These are phyloP conservation scores for Drosophila meridiana DNA, from an alignment of 2,888 invertebrate species.

Conservation along the genomic window DNA sequence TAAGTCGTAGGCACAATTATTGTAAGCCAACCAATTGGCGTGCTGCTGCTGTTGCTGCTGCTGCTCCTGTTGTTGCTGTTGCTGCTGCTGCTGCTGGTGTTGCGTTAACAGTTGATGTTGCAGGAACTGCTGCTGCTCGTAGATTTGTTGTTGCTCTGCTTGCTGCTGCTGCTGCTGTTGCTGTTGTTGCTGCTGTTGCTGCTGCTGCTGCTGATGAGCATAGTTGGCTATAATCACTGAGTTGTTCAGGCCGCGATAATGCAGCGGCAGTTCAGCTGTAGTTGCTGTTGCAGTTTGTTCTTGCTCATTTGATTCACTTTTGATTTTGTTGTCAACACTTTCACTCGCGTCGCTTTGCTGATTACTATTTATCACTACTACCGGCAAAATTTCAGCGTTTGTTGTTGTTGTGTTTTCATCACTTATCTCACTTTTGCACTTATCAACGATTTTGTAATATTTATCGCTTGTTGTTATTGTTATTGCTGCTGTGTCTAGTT, in stretches of 20 bases:
- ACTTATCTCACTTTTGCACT: slow-evolving; percentile 69
- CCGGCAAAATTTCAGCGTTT: slow-evolving; percentile 57
- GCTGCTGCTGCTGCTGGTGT: slow-evolving; percentile 66
- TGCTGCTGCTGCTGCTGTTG: slow-evolving; percentile 57
- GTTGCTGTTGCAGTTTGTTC: slow-evolving; percentile 42
- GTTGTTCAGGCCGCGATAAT: slow-evolving; percentile 84
- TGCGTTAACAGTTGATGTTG: slow-evolving; percentile 68
- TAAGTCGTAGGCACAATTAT: slow-evolving; percentile 60
- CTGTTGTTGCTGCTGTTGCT: slow-evolving; percentile 63
- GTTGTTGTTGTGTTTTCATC: slow-evolving; percentile 48
- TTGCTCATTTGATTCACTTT: slow-evolving; percentile 64
- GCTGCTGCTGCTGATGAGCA: slow-evolving; percentile 67
- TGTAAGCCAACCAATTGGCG: slow-evolving; percentile 61
- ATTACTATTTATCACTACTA: slow-evolving; percentile 70
- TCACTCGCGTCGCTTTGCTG: slow-evolving; percentile 66
- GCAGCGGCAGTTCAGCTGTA: slow-evolving; percentile 67
- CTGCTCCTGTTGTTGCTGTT: slow-evolving; percentile 66
- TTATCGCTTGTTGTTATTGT: slow-evolving; percentile 50
- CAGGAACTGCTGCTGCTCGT: slow-evolving; percentile 64
- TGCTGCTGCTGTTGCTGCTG: slow-evolving; percentile 67
- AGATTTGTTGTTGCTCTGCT: slow-evolving; percentile 62
- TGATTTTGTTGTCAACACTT: slow-evolving; percentile 75
- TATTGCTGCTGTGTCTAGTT: slow-evolving; percentile 35
- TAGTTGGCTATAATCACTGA: slow-evolving; percentile 83
- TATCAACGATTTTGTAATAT: slow-evolving; percentile 68